A percentile compares a stretch with the other conserved stretches of the same genome.
phyloP scores from a whole-genome alignment of 2,113 vertebrate species.

The Chloebia gouldiae region DNA sequence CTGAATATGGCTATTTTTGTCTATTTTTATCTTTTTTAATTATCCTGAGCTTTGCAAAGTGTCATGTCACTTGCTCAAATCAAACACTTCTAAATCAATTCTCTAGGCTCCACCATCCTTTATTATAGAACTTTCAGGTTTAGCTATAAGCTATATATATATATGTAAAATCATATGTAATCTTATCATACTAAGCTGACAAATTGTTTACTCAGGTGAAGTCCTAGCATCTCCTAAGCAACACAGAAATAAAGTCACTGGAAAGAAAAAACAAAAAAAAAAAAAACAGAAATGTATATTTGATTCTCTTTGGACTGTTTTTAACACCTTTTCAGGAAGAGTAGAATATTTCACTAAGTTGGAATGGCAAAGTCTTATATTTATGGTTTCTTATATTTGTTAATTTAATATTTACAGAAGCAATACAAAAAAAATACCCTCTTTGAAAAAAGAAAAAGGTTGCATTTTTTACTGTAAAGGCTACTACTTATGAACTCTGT shows the following conservation, averaged over 20 bases:
- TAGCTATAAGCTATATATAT: not conserved
- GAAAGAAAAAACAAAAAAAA: not conserved
- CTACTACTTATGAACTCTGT: not conserved
- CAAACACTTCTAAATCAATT: not conserved
- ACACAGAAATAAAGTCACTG: not conserved
- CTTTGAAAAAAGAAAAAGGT: not conserved
- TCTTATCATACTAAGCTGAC: not conserved
- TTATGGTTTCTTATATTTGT: not conserved
- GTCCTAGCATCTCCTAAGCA: not conserved
- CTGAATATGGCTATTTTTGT: not conserved
- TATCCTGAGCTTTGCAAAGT: not conserved
- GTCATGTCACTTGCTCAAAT: not conserved
- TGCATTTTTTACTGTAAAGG: not conserved
- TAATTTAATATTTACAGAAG: not conserved
- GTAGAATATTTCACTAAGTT: not conserved
- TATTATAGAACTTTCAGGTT: not conserved
- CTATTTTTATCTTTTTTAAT: not conserved
- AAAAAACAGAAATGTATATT: not conserved
- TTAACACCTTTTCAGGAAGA: not conserved
- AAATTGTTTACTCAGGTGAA: not conserved
- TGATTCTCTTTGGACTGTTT: not conserved
- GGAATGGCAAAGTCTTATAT: not conserved
- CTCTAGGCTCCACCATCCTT: not conserved
- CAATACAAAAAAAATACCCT: not conserved
- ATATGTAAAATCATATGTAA: not conserved